phyloP scores from a whole-genome alignment of 2,888 invertebrate species.

The Stegophylla sp. region DNA sequence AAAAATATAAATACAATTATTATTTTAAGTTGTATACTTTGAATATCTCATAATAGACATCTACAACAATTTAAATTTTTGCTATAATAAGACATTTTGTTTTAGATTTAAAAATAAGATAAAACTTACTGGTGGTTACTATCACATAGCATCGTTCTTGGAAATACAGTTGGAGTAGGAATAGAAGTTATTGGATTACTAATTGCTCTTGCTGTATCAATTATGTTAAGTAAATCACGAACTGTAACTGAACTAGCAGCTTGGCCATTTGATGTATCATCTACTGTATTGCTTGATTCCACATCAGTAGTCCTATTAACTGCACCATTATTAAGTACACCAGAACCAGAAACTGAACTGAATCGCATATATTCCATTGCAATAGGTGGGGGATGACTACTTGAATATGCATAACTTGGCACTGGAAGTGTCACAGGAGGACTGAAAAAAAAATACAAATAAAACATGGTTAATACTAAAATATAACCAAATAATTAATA shows the following conservation, averaged over 20 bases:
- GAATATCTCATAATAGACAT: too few relatives aligned
- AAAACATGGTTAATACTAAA: too few relatives aligned
- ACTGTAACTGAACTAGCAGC: background rate
- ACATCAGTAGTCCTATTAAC: background rate
- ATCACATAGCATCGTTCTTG: background rate
- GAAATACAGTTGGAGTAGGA: background rate
- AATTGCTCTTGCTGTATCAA: background rate
- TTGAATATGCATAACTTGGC: too few relatives aligned
- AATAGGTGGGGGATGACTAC: too few relatives aligned
- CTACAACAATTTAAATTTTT: too few relatives aligned
- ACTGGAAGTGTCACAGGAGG: too few relatives aligned
- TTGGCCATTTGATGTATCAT: background rate
- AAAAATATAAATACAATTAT: too few relatives aligned
- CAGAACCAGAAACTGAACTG: background rate
- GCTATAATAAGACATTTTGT: too few relatives aligned
- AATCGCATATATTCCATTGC: too few relatives aligned
- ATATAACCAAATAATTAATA: too few relatives aligned
- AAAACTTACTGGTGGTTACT: conserved; percentile 5
- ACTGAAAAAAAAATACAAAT: background rate
- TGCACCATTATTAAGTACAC: background rate
- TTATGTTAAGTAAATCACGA: background rate
- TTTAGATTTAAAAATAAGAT: background rate
- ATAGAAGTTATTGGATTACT: background rate
- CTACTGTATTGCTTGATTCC: background rate
- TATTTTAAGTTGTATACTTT: too few relatives aligned